Evolutionary conservation across 2,113 vertebrate genomes (phyloP), one percentile per base, ranked within the genome.

Genomic region (Jacana jacana): DNA sequence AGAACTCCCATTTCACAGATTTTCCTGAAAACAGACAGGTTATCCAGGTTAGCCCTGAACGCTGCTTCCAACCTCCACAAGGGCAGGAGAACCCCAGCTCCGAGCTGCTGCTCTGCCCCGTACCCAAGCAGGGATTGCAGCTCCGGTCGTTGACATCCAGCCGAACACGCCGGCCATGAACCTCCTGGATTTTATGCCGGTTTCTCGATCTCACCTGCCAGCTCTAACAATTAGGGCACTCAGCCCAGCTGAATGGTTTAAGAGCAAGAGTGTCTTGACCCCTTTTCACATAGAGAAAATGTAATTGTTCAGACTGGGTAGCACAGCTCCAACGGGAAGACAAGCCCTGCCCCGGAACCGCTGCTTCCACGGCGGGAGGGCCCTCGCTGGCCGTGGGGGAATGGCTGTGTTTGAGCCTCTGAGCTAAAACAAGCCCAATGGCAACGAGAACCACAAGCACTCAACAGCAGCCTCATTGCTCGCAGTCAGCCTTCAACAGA

Each of bases 361-460:
- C 71, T 1, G 3, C 24, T 6, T 13, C 27, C 35, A 3, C 0
- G 0, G 7, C 0, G 0, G 42, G 8, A 25, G 46, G 33, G 66
- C 16, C 19, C 71, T 24, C 42, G 1, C 33, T 35, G 25, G 22
- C 49, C 17, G 11, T 2, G 13, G 49, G 64, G 82, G 66, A 88
- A 71, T 2, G 49, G 42, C 57, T 35, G 57, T 4, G 27, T 17
- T 28, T 11, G 55, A 84, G 28, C 2, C 85, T n/a, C 85, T 60
- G 42, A 35, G 57, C 63, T 57, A 39, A n/a, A 88, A 4, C 13
- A 30, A 60, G 20, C 1, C 33, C 22, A 77, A 28, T 18, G 66
- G 44, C 7, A 31, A 66, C 1, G 40, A 40, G 44, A 69, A 39
- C 54, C 27, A 17, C 64, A 42, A 2, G 48, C 6, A 37, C 66